Conservation (phyloP, 2,888 invertebrate genomes). For the Agrypnus murinus region DNA sequence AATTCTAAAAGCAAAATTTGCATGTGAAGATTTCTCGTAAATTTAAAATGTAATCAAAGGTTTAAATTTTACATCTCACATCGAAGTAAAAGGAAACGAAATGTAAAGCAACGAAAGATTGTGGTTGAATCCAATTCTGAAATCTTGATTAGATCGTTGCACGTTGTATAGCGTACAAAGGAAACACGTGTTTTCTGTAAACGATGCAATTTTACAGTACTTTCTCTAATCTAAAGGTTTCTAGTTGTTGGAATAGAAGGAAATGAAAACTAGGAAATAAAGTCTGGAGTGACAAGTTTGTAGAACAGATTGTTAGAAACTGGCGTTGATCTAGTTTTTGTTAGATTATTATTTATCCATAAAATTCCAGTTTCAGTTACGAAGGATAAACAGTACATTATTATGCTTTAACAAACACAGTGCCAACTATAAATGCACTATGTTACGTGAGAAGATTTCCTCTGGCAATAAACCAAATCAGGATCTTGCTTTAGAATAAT, state of each 20-base stretch:
- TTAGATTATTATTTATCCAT: too few species aligned
- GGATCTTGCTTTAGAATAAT: too few species aligned
- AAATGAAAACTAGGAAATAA: too few species aligned
- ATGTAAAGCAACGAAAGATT: slow-evolving; percentile 3
- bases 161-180: not conserved
- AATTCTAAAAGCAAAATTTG: slow-evolving; percentile 7
- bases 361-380: too few species aligned
- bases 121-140: slow-evolving; percentile 1
- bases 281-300: too few species aligned
- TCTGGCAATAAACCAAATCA: too few species aligned
- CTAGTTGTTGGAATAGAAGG: not conserved
- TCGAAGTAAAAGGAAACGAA: slow-evolving; percentile 5
- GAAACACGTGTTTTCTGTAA: not conserved
- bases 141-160: slow-evolving; percentile 7
- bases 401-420: too few species aligned
- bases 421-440: too few species aligned
- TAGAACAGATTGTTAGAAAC: too few species aligned
- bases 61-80: not conserved
- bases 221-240: not conserved
- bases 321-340: too few species aligned
- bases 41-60: slow-evolving; percentile 1
- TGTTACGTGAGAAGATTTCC: too few species aligned
- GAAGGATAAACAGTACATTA: too few species aligned
- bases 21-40: slow-evolving; percentile 17
- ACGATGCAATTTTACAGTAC: not conserved